phyloP scores from a whole-genome alignment of 1,140 invertebrate genomes.

The Drosophila arizonae region DNA sequence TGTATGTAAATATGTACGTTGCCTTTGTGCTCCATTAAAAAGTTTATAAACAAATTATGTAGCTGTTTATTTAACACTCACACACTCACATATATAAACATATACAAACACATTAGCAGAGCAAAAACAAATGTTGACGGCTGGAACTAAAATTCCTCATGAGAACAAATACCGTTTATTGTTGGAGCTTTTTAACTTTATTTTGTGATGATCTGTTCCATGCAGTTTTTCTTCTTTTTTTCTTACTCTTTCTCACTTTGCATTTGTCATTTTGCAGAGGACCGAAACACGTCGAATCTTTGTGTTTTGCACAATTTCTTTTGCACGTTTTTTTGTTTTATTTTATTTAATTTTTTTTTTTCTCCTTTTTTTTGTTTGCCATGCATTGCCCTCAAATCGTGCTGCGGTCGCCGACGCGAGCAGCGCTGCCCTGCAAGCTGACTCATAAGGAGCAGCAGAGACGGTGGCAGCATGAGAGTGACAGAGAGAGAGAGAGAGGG shows the following conservation, averaged over 20 bases:
- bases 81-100: slow-evolving; percentile 26
- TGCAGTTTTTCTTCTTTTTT: slow-evolving; percentile 29
- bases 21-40: slow-evolving; percentile 32
- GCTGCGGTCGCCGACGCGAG: slow-evolving; percentile 32
- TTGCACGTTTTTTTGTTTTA: slow-evolving; percentile 35
- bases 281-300: slow-evolving; percentile 30
- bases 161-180: slow-evolving; percentile 47
- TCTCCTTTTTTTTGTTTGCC: slow-evolving; percentile 24
- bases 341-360: too few relatives aligned
- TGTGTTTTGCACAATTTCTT: slow-evolving; percentile 71
- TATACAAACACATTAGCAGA: slow-evolving; percentile 13
- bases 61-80: slow-evolving; percentile 64
- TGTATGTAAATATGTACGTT: background rate
- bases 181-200: slow-evolving; percentile 28
- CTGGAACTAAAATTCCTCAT: slow-evolving; percentile 40
- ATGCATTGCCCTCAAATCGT: slow-evolving; percentile 55
- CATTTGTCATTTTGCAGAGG: slow-evolving; percentile 47
- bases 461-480: slow-evolving; percentile 4
- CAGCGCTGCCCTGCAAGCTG: slow-evolving; percentile 36
- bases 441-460: slow-evolving; percentile 43
- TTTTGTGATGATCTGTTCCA: slow-evolving; percentile 34
- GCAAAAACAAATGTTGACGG: slow-evolving; percentile 29
- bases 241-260: slow-evolving; percentile 50
- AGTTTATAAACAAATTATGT: slow-evolving; percentile 71
- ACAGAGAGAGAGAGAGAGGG: slow-evolving; percentile 2